These are phyloP conservation scores for Vanacampus margaritifer DNA, from an alignment of 2,113 vertebrate genomes.

Conservation along the genomic window DNA sequence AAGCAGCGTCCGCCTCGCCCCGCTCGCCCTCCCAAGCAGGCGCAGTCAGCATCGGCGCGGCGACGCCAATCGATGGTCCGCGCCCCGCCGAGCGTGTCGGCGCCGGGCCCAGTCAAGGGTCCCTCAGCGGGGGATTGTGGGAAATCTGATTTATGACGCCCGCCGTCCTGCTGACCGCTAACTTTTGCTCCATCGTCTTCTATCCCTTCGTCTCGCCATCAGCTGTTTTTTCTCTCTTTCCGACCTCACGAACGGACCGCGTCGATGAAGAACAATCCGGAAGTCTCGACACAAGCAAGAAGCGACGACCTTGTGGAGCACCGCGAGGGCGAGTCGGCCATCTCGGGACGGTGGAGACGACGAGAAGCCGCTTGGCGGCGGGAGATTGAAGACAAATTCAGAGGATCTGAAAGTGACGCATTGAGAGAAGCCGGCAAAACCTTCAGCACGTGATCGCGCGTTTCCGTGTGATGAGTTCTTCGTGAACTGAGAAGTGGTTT, in stretches of 20 bases:
- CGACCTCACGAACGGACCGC: constrained; percentile 20
- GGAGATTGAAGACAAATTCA: no score
- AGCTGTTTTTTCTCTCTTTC: constrained; percentile 48
- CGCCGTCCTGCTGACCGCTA: constrained; percentile 76
- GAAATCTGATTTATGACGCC: constrained; percentile 82
- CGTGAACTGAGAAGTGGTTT: no score
- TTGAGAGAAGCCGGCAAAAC: no score
- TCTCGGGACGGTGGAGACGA: no score
- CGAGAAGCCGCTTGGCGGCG: no score
- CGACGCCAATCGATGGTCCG: constrained; percentile 78
- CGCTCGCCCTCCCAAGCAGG: constrained; percentile 64
- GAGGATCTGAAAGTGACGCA: no score
- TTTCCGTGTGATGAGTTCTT: no score
- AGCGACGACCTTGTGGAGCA: not conserved
- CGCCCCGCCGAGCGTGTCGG: constrained; percentile 77
- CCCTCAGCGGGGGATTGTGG: constrained; percentile 77
- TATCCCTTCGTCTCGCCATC: constrained; percentile 47
- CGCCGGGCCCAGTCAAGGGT: constrained; percentile 68
- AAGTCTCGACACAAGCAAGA: not conserved
- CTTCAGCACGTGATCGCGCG: no score
- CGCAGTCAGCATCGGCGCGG: constrained; percentile 73
- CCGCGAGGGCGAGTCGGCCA: not conserved
- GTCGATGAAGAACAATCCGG: not conserved
- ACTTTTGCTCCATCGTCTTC: constrained; percentile 56
- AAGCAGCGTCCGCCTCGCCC: constrained; percentile 23